Conservation (phyloP, 2,888 invertebrate species). For the Danaus chrysippus region DNA sequence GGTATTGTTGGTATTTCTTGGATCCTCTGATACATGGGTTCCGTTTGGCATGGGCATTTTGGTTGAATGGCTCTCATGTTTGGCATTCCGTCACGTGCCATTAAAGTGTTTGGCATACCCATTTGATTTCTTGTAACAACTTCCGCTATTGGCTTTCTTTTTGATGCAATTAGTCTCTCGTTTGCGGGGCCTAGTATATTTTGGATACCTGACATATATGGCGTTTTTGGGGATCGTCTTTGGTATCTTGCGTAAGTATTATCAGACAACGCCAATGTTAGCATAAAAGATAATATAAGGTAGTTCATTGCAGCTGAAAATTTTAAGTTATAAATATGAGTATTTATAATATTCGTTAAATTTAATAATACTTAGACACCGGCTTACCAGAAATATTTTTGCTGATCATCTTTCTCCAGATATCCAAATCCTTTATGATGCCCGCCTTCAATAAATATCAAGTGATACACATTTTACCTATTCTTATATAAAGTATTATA, state of each 20-base stretch:
- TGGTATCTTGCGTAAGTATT: conserved; percentile 22
- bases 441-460: background rate
- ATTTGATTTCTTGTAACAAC: background rate
- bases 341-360: background rate
- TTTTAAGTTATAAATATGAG: background rate
- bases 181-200: conserved; percentile 41
- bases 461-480: background rate
- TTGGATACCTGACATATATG: conserved; percentile 35
- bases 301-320: conserved; percentile 18
- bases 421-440: background rate
- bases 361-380: background rate
- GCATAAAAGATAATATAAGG: conserved; percentile 20
- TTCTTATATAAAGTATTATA: background rate
- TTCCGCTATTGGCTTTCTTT: conserved; percentile 12
- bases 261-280: conserved; percentile 14
- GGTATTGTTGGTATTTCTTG: conserved; percentile 1
- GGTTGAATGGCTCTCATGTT: conserved; percentile 14
- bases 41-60: conserved; percentile 18
- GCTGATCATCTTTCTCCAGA: background rate
- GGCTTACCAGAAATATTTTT: background rate
- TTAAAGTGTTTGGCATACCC: conserved; percentile 1
- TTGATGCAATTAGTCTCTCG: conserved; percentile 35
- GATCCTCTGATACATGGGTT: conserved; percentile 6
- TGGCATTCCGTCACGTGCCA: conserved; percentile 9
- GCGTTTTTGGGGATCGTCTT: conserved; percentile 21